Base-by-base conservation (phyloP, 2,797 vertebrate genomes). In the Eulemur rubriventer region DNA sequence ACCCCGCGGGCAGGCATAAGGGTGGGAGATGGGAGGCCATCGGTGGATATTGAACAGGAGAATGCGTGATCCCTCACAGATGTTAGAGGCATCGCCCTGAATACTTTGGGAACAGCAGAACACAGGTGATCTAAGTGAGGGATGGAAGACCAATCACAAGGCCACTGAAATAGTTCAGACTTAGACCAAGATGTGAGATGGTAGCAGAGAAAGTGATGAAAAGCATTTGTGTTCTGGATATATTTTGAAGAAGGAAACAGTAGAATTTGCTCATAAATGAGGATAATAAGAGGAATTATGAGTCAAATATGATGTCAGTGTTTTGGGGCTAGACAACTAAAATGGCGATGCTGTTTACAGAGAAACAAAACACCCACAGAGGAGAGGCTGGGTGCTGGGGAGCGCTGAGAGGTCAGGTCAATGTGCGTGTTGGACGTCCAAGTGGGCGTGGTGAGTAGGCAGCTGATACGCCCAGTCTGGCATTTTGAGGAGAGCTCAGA, bases 1-100 rank as follows among this genome's bases (percentile, higher is more conserved):
- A 38, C 46, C 38, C n/a, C 41, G 2, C 0, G 13, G 24, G 1
- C 35, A 3, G 0, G 2, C 9, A 6, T 16, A 10, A 55, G 14
- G 20, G 35, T 7, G n/a, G n/a, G 28, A 94, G 76, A 12, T 6
- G 1, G 46, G 67, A 55, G 16, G 9, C 12, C 24, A 3, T 0
- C 4, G 22, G 30, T 48, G 46, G 52, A 18, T 11, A 57, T 61
- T 26, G 41, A 89, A 28, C 7, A 12, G 55, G 16, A 38, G 30
- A 69, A 6, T 59, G 30, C 2, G 4, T 30, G 46, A 5, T 46
- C 30, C 11, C 2, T 1, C 8, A 55, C 20, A 22, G 41, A 38
- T 28, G 55, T 83, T 33, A 18, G 3, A 59, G 38, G 35, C 41
- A 18, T 67, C 52, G 30, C 46, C 35, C 38, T 75, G 59, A 70